A percentile compares a stretch with the other conserved stretches of the same genome.
These are phyloP conservation scores for Aphodius sticticus DNA, from an alignment of 2,888 invertebrate genomes.

Conservation along the genomic window DNA sequence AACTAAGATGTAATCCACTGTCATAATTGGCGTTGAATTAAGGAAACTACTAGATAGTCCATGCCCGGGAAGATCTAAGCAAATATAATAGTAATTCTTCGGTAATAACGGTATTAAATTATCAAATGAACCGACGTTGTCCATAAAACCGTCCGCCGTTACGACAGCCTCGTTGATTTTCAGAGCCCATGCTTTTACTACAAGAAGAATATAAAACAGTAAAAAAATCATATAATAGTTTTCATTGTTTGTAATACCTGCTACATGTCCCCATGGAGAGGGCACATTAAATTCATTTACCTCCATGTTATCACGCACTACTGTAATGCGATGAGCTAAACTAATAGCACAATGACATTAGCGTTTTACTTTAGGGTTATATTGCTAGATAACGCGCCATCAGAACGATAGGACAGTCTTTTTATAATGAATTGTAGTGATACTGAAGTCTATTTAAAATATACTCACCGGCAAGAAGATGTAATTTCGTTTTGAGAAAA, in stretches of 20 bases:
- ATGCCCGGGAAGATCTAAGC: conserved; percentile 68
- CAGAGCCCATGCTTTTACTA: conserved; percentile 70
- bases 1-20: conserved; percentile 58
- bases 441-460: too few species aligned
- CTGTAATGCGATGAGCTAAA: background rate
- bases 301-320: conserved; percentile 11
- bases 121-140: conserved; percentile 69
- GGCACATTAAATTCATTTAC: conserved; percentile 56
- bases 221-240: background rate
- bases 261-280: conserved; percentile 68
- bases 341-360: background rate
- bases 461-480: too few species aligned
- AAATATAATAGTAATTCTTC: conserved; percentile 57
- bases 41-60: conserved; percentile 67
- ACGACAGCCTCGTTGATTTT: conserved; percentile 64
- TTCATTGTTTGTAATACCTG: conserved; percentile 53
- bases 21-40: conserved; percentile 36
- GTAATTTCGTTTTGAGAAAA: too few species aligned
- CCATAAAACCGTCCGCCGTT: conserved; percentile 67
- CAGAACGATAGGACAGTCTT: too few species aligned
- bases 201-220: conserved; percentile 12
- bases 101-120: conserved; percentile 65
- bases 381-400: too few species aligned
- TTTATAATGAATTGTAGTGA: too few species aligned
- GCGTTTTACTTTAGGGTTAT: too few species aligned